phyloP scores from a whole-genome alignment of 1,140 invertebrate genomes.

The Vanessa atalanta region DNA sequence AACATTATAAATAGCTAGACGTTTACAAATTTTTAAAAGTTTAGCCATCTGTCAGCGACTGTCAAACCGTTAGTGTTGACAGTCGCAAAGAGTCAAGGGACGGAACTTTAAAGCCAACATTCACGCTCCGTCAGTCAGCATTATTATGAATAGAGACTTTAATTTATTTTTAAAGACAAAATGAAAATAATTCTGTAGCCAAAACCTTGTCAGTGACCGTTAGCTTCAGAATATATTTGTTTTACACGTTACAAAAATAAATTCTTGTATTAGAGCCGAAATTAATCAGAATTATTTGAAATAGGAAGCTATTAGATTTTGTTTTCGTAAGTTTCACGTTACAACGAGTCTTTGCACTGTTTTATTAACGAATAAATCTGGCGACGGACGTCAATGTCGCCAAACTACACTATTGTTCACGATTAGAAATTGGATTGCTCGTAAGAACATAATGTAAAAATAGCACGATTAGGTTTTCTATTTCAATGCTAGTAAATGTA shows the following conservation, averaged over 20 bases:
- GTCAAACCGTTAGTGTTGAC: neutral
- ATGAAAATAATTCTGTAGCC: constrained; percentile 24
- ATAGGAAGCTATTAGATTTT: neutral
- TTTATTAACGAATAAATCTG: constrained; percentile 17
- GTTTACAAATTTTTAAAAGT: no score
- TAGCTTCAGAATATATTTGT: constrained; percentile 42
- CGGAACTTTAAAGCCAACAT: neutral
- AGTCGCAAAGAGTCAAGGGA: neutral
- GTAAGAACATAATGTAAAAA: neutral
- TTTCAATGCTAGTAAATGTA: neutral
- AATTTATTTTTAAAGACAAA: constrained; percentile 36
- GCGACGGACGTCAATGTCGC: neutral
- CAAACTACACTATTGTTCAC: neutral
- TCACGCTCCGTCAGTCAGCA: neutral
- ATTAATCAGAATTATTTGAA: neutral
- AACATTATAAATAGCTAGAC: no score
- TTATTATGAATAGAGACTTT: neutral
- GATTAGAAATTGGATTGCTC: neutral
- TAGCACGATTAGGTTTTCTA: neutral
- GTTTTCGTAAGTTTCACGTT: constrained; percentile 13
- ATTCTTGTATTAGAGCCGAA: neutral
- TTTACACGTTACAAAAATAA: constrained; percentile 46
- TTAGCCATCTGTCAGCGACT: no score
- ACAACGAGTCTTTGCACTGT: constrained; percentile 5
- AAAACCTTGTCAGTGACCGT: constrained; percentile 42